Conservation (phyloP, 2,797 vertebrate genomes). For the Aselliscus stoliczkanus region DNA sequence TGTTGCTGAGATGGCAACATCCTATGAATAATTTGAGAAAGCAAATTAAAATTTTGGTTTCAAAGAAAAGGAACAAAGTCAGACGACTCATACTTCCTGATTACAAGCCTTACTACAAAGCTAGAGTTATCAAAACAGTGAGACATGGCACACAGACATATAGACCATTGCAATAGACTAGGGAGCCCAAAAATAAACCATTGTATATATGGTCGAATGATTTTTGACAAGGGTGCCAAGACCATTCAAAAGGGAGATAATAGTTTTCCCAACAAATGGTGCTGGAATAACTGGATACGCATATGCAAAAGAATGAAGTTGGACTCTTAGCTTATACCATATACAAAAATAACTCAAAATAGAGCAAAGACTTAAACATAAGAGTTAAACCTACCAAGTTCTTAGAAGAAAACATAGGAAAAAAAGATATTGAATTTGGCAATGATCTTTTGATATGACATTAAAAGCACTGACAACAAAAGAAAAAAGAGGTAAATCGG, state of each 20-base stretch:
- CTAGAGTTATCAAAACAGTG: not conserved
- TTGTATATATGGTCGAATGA: not conserved
- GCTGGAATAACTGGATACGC: not conserved
- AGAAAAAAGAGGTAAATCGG: not conserved
- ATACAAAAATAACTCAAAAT: not conserved
- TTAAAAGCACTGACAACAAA: not conserved
- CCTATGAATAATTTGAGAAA: not conserved
- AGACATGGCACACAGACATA: not conserved
- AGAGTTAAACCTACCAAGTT: not conserved
- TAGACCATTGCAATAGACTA: not conserved
- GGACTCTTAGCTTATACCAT: not conserved
- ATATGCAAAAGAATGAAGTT: not conserved
- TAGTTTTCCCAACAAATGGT: not conserved
- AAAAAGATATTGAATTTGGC: not conserved
- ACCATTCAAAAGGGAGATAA: not conserved
- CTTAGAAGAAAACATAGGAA: not conserved
- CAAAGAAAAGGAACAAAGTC: not conserved
- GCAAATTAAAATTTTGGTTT: not conserved
- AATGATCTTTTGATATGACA: not conserved
- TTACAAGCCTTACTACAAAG: not conserved
- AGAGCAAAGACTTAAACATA: not conserved
- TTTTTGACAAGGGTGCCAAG: not conserved
- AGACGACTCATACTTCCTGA: not conserved
- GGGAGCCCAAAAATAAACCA: not conserved
- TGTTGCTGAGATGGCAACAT: not conserved